These are phyloP conservation scores for Agelaius tricolor DNA, from an alignment of 2,113 vertebrate genomes.

Conservation along the genomic window DNA sequence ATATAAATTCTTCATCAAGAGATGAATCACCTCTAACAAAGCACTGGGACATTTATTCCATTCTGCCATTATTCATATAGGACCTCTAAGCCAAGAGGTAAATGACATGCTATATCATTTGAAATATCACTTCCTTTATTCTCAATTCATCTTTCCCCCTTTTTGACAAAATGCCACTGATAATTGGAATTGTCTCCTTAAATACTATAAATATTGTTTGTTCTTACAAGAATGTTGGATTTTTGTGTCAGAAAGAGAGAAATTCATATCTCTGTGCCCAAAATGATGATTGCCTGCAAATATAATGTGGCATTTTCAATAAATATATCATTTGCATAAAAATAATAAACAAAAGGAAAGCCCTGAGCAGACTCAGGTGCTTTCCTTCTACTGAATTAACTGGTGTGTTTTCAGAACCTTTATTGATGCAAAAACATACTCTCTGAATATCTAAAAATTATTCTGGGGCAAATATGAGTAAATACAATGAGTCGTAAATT, in stretches of 20 bases:
- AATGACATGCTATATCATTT: slow-evolving; percentile 5
- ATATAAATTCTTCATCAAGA: slow-evolving; percentile 33
- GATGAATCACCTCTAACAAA: slow-evolving; percentile 33
- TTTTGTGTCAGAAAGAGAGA: slow-evolving; percentile 47
- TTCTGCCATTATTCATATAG: slow-evolving; percentile 56
- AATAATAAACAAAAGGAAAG: slow-evolving; percentile 35
- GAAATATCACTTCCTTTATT: slow-evolving; percentile 59
- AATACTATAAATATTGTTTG: slow-evolving; percentile 48
- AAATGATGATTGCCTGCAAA: slow-evolving; percentile 42
- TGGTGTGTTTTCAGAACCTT: slow-evolving; percentile 31
- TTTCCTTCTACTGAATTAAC: slow-evolving; percentile 48
- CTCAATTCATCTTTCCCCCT: background rate
- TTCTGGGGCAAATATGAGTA: slow-evolving; percentile 37
- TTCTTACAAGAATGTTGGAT: slow-evolving; percentile 7
- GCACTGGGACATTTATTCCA: slow-evolving; percentile 12
- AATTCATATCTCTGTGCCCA: slow-evolving; percentile 44
- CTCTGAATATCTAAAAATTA: slow-evolving; percentile 37
- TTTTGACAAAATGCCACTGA: slow-evolving; percentile 30
- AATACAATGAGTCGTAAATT: background rate
- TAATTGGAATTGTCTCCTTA: slow-evolving; percentile 61
- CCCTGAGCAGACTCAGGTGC: slow-evolving; percentile 5
- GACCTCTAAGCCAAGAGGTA: slow-evolving; percentile 5
- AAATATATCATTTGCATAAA: background rate
- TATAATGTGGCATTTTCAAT: slow-evolving; percentile 25
- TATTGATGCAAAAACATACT: slow-evolving; percentile 45